A percentile compares a stretch with the other conserved stretches of the same genome.
Conservation (phyloP, 1,140 invertebrate genomes). For the Contarinia nasturtii region DNA sequence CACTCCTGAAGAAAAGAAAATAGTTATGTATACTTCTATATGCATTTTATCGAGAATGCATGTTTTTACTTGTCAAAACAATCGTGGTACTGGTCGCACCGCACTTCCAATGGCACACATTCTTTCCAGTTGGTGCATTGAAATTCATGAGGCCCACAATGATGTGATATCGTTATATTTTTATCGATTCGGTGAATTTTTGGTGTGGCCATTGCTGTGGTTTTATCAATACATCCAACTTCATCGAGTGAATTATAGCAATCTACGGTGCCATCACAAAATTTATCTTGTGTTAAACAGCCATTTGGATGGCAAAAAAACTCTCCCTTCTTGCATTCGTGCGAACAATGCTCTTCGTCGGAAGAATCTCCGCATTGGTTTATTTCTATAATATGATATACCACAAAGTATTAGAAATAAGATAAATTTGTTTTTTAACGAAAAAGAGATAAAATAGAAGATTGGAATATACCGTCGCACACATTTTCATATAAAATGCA, state of each 20-base stretch:
- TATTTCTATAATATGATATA: too few species aligned
- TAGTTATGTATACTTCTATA: too few species aligned
- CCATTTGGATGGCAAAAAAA: slow-evolving; percentile 46
- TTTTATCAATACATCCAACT: slow-evolving; percentile 17
- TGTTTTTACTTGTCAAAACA: slow-evolving; percentile 33
- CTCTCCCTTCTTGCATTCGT: slow-evolving; percentile 16
- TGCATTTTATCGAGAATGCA: too few species aligned
- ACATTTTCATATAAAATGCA: slow-evolving; percentile 50
- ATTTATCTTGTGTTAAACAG: slow-evolving; percentile 47
- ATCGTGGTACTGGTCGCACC: slow-evolving; percentile 38
- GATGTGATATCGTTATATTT: slow-evolving; percentile 9
- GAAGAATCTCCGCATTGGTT: slow-evolving; percentile 28
- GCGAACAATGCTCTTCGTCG: slow-evolving; percentile 32
- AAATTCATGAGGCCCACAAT: slow-evolving; percentile 33
- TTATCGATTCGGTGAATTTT: slow-evolving; percentile 19
- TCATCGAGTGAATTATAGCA: slow-evolving; percentile 61
- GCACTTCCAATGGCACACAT: slow-evolving; percentile 31
- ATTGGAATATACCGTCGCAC: slow-evolving; percentile 40
- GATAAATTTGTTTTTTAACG: too few species aligned
- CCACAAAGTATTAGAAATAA: too few species aligned
- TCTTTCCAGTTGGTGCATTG: slow-evolving; percentile 31
- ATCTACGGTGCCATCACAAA: slow-evolving; percentile 55
- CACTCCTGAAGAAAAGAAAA: slow-evolving; percentile 7
- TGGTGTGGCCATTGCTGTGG: not conserved
- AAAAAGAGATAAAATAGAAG: too few species aligned